Evolutionary conservation across 2,797 vertebrate species (phyloP).

Genomic region (Gouania willdenowi): DNA sequence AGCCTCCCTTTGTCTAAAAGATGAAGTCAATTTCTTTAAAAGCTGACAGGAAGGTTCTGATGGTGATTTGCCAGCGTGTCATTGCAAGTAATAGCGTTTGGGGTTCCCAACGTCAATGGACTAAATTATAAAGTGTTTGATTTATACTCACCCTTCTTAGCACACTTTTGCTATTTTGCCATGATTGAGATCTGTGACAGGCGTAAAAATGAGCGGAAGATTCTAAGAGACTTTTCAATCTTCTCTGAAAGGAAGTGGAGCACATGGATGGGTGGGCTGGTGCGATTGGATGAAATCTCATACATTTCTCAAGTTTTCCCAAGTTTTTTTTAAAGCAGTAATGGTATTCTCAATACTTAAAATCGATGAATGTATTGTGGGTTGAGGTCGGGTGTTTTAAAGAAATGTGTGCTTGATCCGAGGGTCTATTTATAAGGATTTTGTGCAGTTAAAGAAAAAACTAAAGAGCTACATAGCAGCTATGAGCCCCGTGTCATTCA

Average conservation of each 20-base stretch:
- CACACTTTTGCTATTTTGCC: constrained; percentile 32
- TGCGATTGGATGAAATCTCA: constrained; percentile 48
- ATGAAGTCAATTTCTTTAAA: constrained; percentile 52
- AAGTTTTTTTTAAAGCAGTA: constrained; percentile 22
- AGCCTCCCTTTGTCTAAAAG: constrained; percentile 30
- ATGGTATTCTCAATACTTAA: constrained; percentile 56
- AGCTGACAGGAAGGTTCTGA: constrained; percentile 64
- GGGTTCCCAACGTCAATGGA: constrained; percentile 56
- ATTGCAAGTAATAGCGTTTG: constrained; percentile 64
- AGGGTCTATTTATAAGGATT: constrained; percentile 19
- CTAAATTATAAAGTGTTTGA: constrained; percentile 72
- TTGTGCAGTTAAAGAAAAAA: constrained; percentile 8
- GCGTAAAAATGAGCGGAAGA: constrained; percentile 60
- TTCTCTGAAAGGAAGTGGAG: constrained; percentile 60
- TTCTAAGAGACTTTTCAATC: constrained; percentile 67
- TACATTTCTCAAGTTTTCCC: constrained; percentile 52
- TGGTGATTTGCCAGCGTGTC: constrained; percentile 66
- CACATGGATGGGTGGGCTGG: constrained; percentile 36
- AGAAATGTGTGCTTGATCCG: not conserved
- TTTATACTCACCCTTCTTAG: constrained; percentile 53
- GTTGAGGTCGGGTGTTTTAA: constrained; percentile 24
- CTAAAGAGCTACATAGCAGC: not conserved
- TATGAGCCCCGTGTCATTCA: constrained; percentile 3
- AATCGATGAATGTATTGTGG: constrained; percentile 37
- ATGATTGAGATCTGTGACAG: constrained; percentile 58